phyloP scores from a whole-genome alignment of 2,113 vertebrate species.

The Willisornis vidua region DNA sequence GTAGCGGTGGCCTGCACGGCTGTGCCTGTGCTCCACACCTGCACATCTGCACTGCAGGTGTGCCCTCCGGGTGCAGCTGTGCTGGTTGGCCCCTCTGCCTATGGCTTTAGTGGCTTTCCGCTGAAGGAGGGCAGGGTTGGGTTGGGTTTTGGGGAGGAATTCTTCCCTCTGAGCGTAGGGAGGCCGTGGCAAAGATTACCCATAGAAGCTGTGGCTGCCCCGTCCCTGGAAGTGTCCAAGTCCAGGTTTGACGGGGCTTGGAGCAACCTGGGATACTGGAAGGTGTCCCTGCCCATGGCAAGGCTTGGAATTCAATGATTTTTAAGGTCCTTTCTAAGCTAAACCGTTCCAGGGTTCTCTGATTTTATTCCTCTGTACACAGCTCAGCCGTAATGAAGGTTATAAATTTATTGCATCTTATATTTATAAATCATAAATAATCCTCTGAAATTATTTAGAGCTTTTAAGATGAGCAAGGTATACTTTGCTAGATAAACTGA shows the following conservation, averaged over 20 bases:
- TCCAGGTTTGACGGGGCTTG: not conserved
- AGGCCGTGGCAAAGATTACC: not conserved
- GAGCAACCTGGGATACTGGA: rapidly evolving
- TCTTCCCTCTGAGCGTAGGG: not conserved
- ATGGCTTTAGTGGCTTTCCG: not conserved
- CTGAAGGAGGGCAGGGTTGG: not conserved
- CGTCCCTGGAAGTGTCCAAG: not conserved
- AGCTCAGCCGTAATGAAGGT: not conserved
- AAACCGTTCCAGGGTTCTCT: not conserved
- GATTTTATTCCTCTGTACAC: not conserved
- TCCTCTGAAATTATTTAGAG: rapidly evolving
- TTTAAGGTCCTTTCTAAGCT: not conserved
- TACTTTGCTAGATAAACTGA: not conserved
- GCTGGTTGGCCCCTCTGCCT: rapidly evolving
- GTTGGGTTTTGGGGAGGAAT: not conserved
- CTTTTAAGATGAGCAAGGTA: not conserved
- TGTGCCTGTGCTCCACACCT: rapidly evolving
- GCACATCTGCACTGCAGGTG: not conserved
- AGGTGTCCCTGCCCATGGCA: not conserved
- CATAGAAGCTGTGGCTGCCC: not conserved
- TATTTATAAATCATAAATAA: not conserved
- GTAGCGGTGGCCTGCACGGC: not conserved
- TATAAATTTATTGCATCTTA: rapidly evolving
- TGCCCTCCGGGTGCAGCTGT: not conserved
- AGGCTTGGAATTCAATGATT: rapidly evolving